Percentiles rank a stretch among this genome's conserved stretches.
Evolutionary conservation across 2,113 vertebrate species (phyloP).

Genomic region (Xenus cinereus): DNA sequence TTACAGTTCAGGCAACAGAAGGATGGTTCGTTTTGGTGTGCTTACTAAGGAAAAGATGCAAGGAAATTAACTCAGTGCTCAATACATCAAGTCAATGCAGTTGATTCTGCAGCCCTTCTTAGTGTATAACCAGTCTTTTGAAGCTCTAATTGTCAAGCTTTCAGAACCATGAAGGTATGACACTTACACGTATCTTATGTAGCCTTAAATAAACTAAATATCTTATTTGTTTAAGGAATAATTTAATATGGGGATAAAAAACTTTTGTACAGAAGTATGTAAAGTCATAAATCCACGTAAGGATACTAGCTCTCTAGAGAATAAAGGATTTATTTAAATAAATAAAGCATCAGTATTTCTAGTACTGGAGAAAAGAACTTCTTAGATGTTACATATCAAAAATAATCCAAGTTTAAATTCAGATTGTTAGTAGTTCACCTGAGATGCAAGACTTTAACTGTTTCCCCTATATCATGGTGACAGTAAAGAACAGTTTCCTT

Average conservation of each 20-base stretch:
- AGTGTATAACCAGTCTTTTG: not conserved
- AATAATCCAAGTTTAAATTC: not conserved
- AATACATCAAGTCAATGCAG: not conserved
- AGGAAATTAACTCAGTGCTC: not conserved
- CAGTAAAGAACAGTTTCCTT: not conserved
- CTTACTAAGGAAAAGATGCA: not conserved
- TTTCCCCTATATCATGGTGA: not conserved
- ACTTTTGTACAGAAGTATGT: not conserved
- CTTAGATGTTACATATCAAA: not conserved
- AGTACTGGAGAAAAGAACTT: not conserved
- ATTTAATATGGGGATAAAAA: not conserved
- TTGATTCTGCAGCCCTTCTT: not conserved
- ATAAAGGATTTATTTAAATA: not conserved
- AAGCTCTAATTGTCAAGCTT: not conserved
- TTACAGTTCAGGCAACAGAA: not conserved
- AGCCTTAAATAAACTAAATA: not conserved
- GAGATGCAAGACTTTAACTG: not conserved
- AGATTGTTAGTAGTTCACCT: not conserved
- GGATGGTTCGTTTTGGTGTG: fast-evolving
- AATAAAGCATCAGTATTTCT: not conserved
- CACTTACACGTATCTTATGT: not conserved
- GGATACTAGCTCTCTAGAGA: not conserved
- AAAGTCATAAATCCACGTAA: not conserved
- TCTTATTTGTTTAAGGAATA: not conserved
- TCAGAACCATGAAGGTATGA: not conserved